Percentiles rank a stretch among this genome's conserved stretches.
Conservation (phyloP, 2,888 invertebrate genomes). For the Metacarcinus magister region DNA sequence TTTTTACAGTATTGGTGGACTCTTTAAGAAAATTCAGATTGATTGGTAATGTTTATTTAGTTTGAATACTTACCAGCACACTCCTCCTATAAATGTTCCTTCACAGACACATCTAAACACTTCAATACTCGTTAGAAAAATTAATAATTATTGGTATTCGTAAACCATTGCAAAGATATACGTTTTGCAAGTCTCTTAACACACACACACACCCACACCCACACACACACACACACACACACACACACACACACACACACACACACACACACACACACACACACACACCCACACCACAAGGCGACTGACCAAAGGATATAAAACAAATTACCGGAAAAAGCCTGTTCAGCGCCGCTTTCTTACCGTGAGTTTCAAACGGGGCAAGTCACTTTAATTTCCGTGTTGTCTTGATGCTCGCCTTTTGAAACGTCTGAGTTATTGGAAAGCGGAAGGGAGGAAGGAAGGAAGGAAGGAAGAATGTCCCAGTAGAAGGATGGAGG, state of each 20-base stretch:
- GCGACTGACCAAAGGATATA: background rate
- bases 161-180: background rate
- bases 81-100: background rate
- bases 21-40: background rate
- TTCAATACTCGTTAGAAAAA: background rate
- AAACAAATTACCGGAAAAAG: background rate
- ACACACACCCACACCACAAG: background rate
- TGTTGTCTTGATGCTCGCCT: background rate
- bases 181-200: background rate
- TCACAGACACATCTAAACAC: background rate
- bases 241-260: background rate
- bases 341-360: background rate
- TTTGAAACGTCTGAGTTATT: background rate
- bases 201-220: too few species aligned
- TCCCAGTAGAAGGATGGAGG: background rate
- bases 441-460: background rate
- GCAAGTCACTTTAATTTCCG: background rate
- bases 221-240: too few species aligned
- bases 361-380: background rate
- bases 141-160: background rate
- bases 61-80: background rate
- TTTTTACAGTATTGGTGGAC: background rate
- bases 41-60: background rate
- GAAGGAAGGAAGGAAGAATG: background rate
- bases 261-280: slow-evolving; percentile 2